phyloP scores from a whole-genome alignment of 2,113 vertebrate species.

The Dicerorhinus sumatrensis region DNA sequence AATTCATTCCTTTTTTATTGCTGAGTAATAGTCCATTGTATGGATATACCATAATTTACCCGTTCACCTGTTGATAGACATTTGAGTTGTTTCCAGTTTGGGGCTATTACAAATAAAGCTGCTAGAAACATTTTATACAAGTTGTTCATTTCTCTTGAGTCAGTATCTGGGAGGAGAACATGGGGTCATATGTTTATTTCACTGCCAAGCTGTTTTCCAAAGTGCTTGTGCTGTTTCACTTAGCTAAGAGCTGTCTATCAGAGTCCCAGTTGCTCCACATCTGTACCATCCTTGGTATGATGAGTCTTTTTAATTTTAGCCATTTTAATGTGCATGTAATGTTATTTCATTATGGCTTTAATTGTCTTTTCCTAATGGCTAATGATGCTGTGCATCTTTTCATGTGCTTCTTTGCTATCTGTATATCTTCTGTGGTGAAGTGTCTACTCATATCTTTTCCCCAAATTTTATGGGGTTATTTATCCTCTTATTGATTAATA shows the following conservation, averaged over 20 bases:
- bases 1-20: background rate
- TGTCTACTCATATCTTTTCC: background rate
- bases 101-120: constrained; percentile 3
- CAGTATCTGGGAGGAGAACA: background rate
- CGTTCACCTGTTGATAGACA: background rate
- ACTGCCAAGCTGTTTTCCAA: background rate
- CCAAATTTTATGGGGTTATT: background rate
- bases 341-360: background rate
- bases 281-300: background rate
- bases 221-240: background rate
- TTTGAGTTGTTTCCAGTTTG: constrained; percentile 8
- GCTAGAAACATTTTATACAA: background rate
- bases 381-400: background rate
- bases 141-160: background rate
- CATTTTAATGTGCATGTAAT: background rate
- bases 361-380: background rate
- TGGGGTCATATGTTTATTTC: background rate
- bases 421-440: background rate
- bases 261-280: background rate
- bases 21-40: background rate
- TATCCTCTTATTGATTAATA: background rate
- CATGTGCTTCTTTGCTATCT: background rate
- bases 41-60: background rate
- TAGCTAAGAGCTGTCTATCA: background rate
- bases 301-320: background rate